Conservation (phyloP, 2,888 invertebrate genomes). For the Drosophila paranaensis region DNA sequence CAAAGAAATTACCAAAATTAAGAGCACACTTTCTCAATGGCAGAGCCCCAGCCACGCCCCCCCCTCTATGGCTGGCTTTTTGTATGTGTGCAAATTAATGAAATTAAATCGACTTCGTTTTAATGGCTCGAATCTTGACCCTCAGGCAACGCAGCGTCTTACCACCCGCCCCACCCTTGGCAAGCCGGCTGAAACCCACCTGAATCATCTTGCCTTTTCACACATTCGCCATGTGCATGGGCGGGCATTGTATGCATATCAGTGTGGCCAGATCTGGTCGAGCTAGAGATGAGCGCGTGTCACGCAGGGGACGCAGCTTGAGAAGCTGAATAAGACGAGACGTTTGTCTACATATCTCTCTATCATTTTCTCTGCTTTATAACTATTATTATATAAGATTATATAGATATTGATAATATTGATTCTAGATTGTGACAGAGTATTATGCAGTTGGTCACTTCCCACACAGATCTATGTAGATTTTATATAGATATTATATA, state of each 20-base stretch:
- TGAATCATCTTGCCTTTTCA: background rate
- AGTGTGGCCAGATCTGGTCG: conserved; percentile 26
- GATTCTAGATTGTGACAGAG: no score
- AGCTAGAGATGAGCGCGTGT: background rate
- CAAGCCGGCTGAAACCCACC: background rate
- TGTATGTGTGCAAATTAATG: conserved; percentile 67
- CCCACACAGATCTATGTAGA: no score
- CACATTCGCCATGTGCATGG: conserved; percentile 15
- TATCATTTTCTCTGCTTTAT: no score
- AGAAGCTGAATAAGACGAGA: no score
- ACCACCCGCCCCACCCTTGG: background rate
- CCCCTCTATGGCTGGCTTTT: background rate
- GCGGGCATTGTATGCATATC: conserved; percentile 27
- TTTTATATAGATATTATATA: no score
- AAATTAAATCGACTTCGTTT: conserved; percentile 74
- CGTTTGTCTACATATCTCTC: no score
- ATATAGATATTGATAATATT: no score
- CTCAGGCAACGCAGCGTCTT: conserved; percentile 9
- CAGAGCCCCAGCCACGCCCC: conserved; percentile 1
- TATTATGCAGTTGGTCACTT: no score
- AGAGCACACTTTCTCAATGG: conserved; percentile 55
- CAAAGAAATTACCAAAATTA: conserved; percentile 71
- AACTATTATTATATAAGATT: no score
- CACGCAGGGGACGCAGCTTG: background rate
- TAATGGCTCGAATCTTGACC: conserved; percentile 52